A percentile compares a stretch with the other conserved stretches of the same genome.
Evolutionary conservation across 2,888 invertebrate genomes (phyloP).

Genomic region (Cybosia mesomella): DNA sequence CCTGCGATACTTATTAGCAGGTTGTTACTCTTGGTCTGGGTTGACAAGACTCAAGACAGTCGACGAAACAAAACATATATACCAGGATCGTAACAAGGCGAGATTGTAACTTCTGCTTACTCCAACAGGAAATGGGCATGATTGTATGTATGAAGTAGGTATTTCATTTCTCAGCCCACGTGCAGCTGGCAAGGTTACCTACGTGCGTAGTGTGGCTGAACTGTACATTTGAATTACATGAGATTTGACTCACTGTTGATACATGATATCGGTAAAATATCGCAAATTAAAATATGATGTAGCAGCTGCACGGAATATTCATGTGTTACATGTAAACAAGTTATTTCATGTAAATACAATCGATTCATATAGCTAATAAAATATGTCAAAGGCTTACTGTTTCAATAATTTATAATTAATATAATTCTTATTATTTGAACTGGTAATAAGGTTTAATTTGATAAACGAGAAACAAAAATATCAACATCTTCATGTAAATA

Average conservation of each 20-base stretch:
- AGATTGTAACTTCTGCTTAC: not conserved
- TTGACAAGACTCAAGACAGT: no score
- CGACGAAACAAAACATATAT: no score
- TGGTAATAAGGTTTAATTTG: no score
- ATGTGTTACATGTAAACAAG: not conserved
- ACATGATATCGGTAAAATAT: slow-evolving; percentile 27
- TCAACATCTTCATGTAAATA: no score
- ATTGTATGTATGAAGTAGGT: not conserved
- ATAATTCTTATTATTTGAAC: no score
- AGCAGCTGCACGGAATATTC: not conserved
- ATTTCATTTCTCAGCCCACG: slow-evolving; percentile 33
- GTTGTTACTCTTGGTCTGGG: no score
- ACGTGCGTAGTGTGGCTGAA: slow-evolving; percentile 38
- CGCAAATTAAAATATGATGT: slow-evolving; percentile 2
- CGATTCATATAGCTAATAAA: no score
- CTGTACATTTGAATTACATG: slow-evolving; percentile 42
- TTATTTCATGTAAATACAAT: no score
- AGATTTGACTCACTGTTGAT: slow-evolving; percentile 32
- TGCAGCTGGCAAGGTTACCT: slow-evolving; percentile 35
- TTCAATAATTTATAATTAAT: no score
- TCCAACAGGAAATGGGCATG: not conserved
- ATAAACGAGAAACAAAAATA: no score
- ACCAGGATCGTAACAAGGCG: not conserved
- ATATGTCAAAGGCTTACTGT: no score
- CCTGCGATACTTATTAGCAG: no score